Base-by-base conservation (phyloP, 1,140 invertebrate genomes). In the Lucilia sericata region DNA sequence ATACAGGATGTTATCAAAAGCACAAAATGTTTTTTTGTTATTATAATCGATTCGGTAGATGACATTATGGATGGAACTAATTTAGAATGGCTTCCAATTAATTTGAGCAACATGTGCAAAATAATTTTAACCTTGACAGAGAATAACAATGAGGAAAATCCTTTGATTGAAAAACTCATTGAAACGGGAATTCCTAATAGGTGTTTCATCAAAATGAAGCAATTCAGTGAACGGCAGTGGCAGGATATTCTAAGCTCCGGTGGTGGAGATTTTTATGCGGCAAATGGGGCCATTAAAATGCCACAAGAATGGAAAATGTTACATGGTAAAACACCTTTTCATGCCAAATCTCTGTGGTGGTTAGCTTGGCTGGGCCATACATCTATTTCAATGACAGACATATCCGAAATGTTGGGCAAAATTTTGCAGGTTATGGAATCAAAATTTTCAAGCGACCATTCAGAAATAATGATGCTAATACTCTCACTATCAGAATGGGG, bases 1-100 rank as follows among this genome's bases (percentile, higher is more conserved):
- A 87, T 91, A 36, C 84, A 85, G 1, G 86, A 89, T 34, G 86
- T 91, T 17, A 78, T 88, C 55, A 88, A 83, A 34, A 84, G 86
- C 5, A 87, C 88, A 34, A 85, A 91, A 84, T 87, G 86, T 10
- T 87, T 89, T 76, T 86, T 95, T 70, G 91, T 96, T 55, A 91
- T 96, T 65, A 92, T 96, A 25, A 92, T 96, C 83, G 95, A 96
- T 88, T 95, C 95, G 0, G 90, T 96, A 9, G 95, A 96, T 88
- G 94, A 95, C 89, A 81, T 85, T 25, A 91, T 95, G 83, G 86
- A 88, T 17, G 91, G 91, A 83, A 90, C 88, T 83, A 91, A 92
- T 17, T 92, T 94, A 25, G 92, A 94, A 36, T 96, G 95, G 96
- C 88, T 96, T 83, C 95, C 95, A 5, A 90, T 92, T 19, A 92